A percentile compares a stretch with the other conserved stretches of the same genome.
These are phyloP conservation scores for Pelusios castaneus DNA, from an alignment of 2,113 vertebrate genomes.

Conservation along the genomic window DNA sequence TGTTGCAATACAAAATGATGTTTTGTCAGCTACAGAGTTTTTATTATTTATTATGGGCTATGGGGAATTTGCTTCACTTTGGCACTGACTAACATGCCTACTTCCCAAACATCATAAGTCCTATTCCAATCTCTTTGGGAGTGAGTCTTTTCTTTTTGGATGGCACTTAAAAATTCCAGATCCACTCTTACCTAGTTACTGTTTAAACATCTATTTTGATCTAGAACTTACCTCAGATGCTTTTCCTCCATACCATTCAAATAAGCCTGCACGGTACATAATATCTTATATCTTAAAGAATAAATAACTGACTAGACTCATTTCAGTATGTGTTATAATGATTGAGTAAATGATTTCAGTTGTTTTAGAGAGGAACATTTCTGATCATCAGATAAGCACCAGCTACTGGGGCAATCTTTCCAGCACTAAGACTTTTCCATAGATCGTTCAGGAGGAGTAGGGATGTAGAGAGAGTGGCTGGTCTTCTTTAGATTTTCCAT, in stretches of 20 bases:
- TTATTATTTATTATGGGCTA: conserved; percentile 20
- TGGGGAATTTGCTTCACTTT: not conserved
- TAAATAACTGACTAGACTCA: too few relatives aligned
- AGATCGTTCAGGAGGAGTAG: not conserved
- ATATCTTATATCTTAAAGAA: not conserved
- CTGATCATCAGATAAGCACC: too few relatives aligned
- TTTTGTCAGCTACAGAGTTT: not conserved
- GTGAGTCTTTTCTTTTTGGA: not conserved
- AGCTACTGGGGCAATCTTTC: not conserved
- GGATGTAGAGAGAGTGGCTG: not conserved
- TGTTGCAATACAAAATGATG: not conserved
- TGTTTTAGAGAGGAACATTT: too few relatives aligned
- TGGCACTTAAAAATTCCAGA: not conserved
- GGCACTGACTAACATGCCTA: too few relatives aligned
- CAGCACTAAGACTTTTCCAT: not conserved
- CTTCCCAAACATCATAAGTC: not conserved
- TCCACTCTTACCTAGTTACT: not conserved
- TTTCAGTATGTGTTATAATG: too few relatives aligned
- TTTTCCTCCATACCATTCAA: too few relatives aligned
- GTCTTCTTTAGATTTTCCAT: not conserved
- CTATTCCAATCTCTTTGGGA: not conserved
- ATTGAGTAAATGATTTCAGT: too few relatives aligned
- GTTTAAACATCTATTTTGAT: not conserved
- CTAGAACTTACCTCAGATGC: not conserved
- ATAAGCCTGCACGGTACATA: not conserved